phyloP scores from a whole-genome alignment of 2,888 invertebrate species.

The Atherix ibis region DNA sequence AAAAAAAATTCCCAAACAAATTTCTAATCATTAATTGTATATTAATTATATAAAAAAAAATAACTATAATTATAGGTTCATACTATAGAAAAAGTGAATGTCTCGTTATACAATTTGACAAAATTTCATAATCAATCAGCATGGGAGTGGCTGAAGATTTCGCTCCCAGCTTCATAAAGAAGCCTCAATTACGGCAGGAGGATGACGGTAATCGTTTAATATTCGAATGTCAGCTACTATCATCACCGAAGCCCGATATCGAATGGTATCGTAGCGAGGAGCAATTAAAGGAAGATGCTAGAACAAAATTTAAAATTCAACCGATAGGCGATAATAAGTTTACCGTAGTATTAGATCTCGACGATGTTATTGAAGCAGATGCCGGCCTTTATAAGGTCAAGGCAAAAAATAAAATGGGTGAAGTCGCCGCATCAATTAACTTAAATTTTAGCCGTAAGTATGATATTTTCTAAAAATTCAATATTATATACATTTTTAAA shows the following conservation, averaged over 20 bases:
- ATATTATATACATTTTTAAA: slow-evolving; percentile 4
- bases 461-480: slow-evolving; percentile 7
- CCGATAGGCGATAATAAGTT: slow-evolving; percentile 73
- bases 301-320: slow-evolving; percentile 80
- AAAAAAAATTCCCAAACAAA: no score
- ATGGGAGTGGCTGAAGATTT: slow-evolving; percentile 59
- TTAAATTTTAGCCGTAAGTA: slow-evolving; percentile 96
- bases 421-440: slow-evolving; percentile 92
- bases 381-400: slow-evolving; percentile 94
- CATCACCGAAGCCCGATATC: slow-evolving; percentile 78
- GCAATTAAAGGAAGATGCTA: slow-evolving; percentile 63
- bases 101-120: neutral
- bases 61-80: no score
- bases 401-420: slow-evolving; percentile 93
- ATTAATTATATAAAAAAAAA: no score
- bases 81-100: no score
- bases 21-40: no score
- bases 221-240: slow-evolving; percentile 83
- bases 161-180: slow-evolving; percentile 97
- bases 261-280: slow-evolving; percentile 84
- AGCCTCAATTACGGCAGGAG: slow-evolving; percentile 91
- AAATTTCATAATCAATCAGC: slow-evolving; percentile 4
- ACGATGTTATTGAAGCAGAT: slow-evolving; percentile 90
- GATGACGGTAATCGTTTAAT: slow-evolving; percentile 90
- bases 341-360: slow-evolving; percentile 80